These are phyloP conservation scores for Lordiphosa collinella DNA, from an alignment of 1,140 invertebrate genomes.

Conservation along the genomic window DNA sequence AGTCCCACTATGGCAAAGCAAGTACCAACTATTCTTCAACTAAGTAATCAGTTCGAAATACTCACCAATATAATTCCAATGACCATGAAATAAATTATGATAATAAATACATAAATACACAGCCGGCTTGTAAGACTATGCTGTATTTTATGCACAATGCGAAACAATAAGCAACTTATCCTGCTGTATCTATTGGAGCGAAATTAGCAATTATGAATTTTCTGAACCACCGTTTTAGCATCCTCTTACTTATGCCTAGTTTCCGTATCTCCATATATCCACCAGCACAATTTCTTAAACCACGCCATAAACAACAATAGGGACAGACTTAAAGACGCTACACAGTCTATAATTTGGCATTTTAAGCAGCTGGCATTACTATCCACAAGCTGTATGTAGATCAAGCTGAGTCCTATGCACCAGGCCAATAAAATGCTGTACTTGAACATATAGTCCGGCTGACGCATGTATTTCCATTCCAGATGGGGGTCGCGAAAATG, in stretches of 20 bases:
- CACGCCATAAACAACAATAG: slow-evolving; percentile 70
- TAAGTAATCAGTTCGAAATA: neutral
- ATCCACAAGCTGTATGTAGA: slow-evolving; percentile 19
- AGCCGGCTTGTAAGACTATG: slow-evolving; percentile 24
- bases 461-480: slow-evolving; percentile 50
- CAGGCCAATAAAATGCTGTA: slow-evolving; percentile 54
- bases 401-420: slow-evolving; percentile 20
- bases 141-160: slow-evolving; percentile 22
- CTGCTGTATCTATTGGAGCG: slow-evolving; percentile 79
- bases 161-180: slow-evolving; percentile 82
- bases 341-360: neutral
- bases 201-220: neutral
- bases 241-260: slow-evolving; percentile 65
- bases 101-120: slow-evolving; percentile 48
- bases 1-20: slow-evolving; percentile 14
- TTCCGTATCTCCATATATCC: slow-evolving; percentile 80
- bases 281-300: slow-evolving; percentile 78
- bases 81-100: slow-evolving; percentile 82
- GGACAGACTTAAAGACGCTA: slow-evolving; percentile 34
- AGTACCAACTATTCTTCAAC: neutral
- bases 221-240: neutral
- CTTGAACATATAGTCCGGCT: slow-evolving; percentile 67
- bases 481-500: slow-evolving; percentile 52
- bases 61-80: slow-evolving; percentile 84
- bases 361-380: rapidly evolving